These are phyloP conservation scores for Cossypha polioptera DNA, from an alignment of 2,797 vertebrate species.

Conservation along the genomic window DNA sequence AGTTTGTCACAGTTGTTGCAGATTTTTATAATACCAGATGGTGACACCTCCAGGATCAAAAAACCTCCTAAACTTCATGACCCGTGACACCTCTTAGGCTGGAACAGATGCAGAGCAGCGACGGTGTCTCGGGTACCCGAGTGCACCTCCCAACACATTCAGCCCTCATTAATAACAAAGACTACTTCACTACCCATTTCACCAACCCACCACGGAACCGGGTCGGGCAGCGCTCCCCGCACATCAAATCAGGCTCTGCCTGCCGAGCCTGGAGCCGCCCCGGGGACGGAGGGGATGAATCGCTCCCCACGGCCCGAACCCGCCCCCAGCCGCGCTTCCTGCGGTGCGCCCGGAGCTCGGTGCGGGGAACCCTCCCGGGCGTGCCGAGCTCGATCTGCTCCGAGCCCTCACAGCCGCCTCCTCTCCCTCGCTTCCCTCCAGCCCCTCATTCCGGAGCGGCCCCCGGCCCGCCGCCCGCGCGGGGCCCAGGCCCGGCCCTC, in stretches of 20 bases:
- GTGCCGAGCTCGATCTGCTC: neutral
- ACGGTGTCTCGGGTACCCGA: fast-evolving
- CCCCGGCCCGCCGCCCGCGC: neutral
- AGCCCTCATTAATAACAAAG: fast-evolving
- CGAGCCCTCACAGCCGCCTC: neutral
- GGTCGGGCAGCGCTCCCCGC: neutral
- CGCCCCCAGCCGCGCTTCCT: neutral
- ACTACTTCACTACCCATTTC: fast-evolving
- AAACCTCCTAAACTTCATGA: neutral
- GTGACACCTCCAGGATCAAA: neutral
- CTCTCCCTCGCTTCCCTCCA: neutral
- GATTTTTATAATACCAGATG: fast-evolving
- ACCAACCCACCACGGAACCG: fast-evolving
- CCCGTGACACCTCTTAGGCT: neutral
- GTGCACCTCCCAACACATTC: fast-evolving
- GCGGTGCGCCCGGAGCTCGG: neutral
- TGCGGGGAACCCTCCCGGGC: neutral
- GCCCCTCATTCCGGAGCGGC: neutral
- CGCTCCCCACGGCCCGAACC: fast-evolving
- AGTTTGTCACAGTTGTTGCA: neutral
- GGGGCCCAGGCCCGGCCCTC: neutral
- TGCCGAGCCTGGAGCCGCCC: neutral
- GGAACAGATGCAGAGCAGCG: fast-evolving
- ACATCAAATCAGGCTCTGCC: fast-evolving
- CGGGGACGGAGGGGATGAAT: too few relatives aligned